Percentiles rank a stretch among this genome's conserved stretches.
Conservation (phyloP, 2,113 vertebrate genomes). For the Alexandromys fortis region DNA sequence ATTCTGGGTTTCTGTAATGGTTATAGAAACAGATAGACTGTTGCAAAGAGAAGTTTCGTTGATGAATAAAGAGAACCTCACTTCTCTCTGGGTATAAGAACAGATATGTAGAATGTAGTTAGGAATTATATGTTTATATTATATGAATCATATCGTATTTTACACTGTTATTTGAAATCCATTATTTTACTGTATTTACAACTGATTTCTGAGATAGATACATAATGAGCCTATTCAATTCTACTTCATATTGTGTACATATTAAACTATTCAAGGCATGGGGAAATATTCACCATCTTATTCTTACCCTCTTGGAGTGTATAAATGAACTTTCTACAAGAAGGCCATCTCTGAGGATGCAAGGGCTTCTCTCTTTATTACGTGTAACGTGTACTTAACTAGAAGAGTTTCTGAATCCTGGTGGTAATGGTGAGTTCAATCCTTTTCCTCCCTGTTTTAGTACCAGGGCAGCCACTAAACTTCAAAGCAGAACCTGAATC, state of each 20-base stretch:
- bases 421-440: background rate
- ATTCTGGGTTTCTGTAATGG: background rate
- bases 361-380: background rate
- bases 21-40: no score
- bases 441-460: conserved; percentile 82
- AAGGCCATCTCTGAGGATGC: background rate
- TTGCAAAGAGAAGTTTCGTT: background rate
- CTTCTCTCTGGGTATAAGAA: background rate
- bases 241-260: background rate
- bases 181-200: background rate
- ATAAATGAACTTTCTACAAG: background rate
- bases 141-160: background rate
- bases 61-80: background rate
- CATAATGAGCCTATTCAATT: background rate
- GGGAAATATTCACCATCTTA: background rate
- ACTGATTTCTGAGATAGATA: background rate
- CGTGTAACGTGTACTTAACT: accelerated
- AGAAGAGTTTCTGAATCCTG: background rate
- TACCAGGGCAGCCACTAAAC: conserved; percentile 96
- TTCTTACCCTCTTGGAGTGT: background rate
- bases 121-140: background rate
- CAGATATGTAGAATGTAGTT: background rate
- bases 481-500: conserved; percentile 99
- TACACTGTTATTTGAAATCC: background rate
- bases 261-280: background rate